Evolutionary conservation across 2,113 vertebrate genomes (phyloP).

Genomic region (Gallinago jamesoni): DNA sequence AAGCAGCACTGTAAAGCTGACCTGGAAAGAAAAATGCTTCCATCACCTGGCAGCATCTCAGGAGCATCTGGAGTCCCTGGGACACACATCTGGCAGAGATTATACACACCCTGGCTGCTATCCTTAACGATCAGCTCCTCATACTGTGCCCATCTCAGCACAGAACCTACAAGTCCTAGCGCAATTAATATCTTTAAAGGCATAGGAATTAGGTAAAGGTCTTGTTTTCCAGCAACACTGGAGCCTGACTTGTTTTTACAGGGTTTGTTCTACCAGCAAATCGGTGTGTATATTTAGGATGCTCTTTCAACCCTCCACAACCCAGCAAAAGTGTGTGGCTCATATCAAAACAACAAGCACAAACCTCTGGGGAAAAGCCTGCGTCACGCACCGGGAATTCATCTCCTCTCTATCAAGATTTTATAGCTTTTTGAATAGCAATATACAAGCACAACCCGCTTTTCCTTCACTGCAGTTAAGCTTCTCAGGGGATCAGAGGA

Average conservation of each 20-base stretch:
- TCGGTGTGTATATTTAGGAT: neutral
- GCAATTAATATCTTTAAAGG: neutral
- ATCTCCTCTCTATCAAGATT: neutral
- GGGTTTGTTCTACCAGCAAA: neutral
- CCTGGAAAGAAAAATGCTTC: neutral
- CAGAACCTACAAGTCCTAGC: neutral
- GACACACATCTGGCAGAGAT: rapidly evolving
- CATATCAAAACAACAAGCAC: neutral
- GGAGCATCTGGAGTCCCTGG: neutral
- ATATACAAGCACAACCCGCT: neutral
- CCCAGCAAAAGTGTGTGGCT: neutral
- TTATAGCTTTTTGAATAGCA: neutral
- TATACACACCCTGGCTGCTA: rapidly evolving
- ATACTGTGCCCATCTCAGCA: neutral
- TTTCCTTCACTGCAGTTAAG: neutral
- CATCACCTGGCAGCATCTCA: neutral
- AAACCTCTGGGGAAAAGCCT: neutral
- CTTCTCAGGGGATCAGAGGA: neutral
- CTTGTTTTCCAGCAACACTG: neutral
- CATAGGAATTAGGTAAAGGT: neutral
- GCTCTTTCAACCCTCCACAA: neutral
- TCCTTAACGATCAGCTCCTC: neutral
- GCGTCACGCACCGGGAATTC: neutral
- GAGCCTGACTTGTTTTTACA: neutral
- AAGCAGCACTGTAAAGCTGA: neutral